phyloP scores from a whole-genome alignment of 2,888 invertebrate genomes.

The Diachrysia chrysitis region DNA sequence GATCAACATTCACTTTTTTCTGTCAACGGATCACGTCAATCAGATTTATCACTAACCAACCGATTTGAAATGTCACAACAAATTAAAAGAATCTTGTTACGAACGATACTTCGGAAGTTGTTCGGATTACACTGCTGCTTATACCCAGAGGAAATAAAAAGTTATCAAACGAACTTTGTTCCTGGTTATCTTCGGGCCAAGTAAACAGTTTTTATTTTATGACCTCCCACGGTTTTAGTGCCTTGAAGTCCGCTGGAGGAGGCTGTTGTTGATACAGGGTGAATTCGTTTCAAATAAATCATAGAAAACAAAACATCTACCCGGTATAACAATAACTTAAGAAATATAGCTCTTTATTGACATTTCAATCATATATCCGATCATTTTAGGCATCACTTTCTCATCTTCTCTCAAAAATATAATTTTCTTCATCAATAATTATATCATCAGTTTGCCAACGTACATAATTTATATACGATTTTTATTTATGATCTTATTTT shows the following conservation, averaged over 20 bases:
- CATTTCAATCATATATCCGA: too few species aligned
- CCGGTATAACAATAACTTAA: too few species aligned
- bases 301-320: background rate
- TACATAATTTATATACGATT: too few species aligned
- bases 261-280: constrained; percentile 38
- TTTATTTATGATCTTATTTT: too few species aligned
- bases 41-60: constrained; percentile 21
- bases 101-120: constrained; percentile 59
- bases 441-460: too few species aligned
- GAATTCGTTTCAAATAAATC: constrained; percentile 15
- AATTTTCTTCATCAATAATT: too few species aligned
- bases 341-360: too few species aligned
- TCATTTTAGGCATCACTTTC: too few species aligned
- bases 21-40: constrained; percentile 31
- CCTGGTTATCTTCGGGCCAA: constrained; percentile 83
- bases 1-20: constrained; percentile 19
- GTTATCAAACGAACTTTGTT: constrained; percentile 86
- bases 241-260: constrained; percentile 50
- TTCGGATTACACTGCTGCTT: constrained; percentile 64
- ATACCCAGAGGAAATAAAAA: constrained; percentile 84
- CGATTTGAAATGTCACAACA: constrained; percentile 33
- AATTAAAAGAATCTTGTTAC: constrained; percentile 48
- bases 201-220: constrained; percentile 88
- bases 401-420: too few species aligned
- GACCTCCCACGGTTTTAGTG: constrained; percentile 80